Conservation (phyloP, 2,888 invertebrate species). For the Lithophane ornitopus region DNA sequence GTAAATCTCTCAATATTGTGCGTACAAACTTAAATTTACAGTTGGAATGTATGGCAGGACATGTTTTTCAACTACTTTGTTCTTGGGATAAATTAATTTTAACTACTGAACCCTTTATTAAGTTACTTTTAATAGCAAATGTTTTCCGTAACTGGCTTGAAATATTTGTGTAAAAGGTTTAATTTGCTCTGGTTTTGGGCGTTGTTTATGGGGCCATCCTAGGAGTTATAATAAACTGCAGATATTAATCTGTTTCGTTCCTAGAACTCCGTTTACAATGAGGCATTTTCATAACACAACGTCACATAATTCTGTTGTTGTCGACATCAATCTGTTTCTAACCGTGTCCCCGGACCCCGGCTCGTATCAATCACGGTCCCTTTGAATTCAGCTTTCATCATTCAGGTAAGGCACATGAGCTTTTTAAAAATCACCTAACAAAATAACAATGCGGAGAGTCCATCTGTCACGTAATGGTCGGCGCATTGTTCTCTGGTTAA, state of each 20-base stretch:
- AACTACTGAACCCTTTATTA: too few relatives aligned
- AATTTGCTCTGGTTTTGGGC: neutral
- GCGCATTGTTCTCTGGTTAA: conserved; percentile 77
- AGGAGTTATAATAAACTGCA: neutral
- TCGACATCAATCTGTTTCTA: conserved; percentile 10
- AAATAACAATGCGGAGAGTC: conserved; percentile 67
- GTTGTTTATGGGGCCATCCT: too few relatives aligned
- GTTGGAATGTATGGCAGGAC: too few relatives aligned
- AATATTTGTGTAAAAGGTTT: neutral
- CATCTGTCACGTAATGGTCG: conserved; percentile 73
- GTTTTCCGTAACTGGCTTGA: neutral
- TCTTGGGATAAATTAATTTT: too few relatives aligned
- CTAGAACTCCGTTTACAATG: neutral
- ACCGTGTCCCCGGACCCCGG: neutral
- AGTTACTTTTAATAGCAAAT: too few relatives aligned
- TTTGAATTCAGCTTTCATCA: conserved; percentile 58
- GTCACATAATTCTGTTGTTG: neutral
- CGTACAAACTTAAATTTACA: too few relatives aligned
- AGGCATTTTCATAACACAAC: conserved; percentile 1
- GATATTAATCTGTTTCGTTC: neutral
- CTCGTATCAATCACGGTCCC: conserved; percentile 52
- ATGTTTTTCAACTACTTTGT: too few relatives aligned
- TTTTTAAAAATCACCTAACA: conserved; percentile 57
- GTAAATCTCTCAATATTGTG: too few relatives aligned
- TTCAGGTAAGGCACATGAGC: conserved; percentile 59